Conservation (phyloP, 30 jellyfish, hydroid and myxozoan genomes). For the Catostylus mosaicus region DNA sequence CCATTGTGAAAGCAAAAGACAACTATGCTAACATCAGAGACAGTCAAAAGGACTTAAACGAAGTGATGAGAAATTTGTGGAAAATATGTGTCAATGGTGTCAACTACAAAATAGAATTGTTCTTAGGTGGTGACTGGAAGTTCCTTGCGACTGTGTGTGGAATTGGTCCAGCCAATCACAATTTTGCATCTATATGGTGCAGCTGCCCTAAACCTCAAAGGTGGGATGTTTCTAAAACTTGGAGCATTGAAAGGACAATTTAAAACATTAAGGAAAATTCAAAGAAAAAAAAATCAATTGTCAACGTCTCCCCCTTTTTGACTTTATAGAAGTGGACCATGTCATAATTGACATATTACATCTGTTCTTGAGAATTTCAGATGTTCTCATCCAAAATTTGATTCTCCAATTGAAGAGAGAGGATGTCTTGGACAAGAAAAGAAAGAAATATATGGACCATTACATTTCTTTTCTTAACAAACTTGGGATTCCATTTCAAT, state of each 20-base stretch:
- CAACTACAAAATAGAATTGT: conserved; percentile 10
- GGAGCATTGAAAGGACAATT: neutral
- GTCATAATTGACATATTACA: neutral
- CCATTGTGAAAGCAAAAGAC: conserved; percentile 29
- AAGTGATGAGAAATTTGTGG: conserved; percentile 25
- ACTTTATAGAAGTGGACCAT: neutral
- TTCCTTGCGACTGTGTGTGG: conserved; percentile 36
- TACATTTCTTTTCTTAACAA: neutral
- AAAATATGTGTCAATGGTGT: neutral
- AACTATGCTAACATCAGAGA: conserved; percentile 22
- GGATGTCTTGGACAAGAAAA: too few relatives aligned
- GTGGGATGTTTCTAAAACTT: neutral
- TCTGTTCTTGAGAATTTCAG: neutral
- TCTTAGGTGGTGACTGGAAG: conserved; percentile 59
- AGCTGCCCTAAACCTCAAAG: conserved; percentile 2
- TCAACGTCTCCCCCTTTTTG: neutral
- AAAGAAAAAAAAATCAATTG: neutral
- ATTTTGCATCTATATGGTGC: conserved; percentile 56
- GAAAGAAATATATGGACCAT: neutral
- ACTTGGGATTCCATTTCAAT: neutral
- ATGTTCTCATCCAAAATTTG: neutral
- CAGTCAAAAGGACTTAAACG: neutral
- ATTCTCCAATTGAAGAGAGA: neutral
- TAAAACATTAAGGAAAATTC: neutral
- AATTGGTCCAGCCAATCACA: conserved; percentile 50